Evolutionary conservation across 2,113 vertebrate species (phyloP).

Genomic region (Noctilio leporinus): DNA sequence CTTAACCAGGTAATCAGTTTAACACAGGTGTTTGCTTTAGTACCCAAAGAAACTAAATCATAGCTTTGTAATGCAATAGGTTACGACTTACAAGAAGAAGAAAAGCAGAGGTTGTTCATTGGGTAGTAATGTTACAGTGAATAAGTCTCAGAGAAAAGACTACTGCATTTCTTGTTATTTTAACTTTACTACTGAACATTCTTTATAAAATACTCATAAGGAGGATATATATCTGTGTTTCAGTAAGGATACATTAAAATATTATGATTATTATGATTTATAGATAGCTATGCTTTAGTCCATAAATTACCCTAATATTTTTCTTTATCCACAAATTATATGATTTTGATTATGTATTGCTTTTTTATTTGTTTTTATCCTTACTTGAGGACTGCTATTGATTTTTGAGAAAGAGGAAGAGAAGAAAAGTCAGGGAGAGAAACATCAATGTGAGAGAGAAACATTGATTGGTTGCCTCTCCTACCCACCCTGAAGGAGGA

Average conservation of each 20-base stretch:
- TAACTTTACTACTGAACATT: background rate
- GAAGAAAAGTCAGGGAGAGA: no score
- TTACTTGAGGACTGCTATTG: no score
- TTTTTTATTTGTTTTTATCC: background rate
- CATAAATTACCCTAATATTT: background rate
- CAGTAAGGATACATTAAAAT: background rate
- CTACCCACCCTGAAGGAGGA: no score
- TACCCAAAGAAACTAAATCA: background rate
- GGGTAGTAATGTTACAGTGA: background rate
- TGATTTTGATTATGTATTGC: background rate
- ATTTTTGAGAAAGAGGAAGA: no score
- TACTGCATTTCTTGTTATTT: background rate
- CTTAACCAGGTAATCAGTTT: background rate
- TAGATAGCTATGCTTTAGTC: background rate
- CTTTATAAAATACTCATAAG: background rate
- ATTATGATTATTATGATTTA: background rate
- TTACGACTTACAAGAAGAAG: background rate
- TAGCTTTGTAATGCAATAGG: background rate
- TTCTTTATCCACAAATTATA: background rate
- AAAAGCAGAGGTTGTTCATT: background rate
- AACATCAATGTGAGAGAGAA: no score
- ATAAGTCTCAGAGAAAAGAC: background rate
- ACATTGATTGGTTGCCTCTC: no score
- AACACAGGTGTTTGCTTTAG: background rate
- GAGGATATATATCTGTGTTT: background rate